These are phyloP conservation scores for Zenarchopterus dispar DNA, from an alignment of 2,797 vertebrate species.

Conservation along the genomic window DNA sequence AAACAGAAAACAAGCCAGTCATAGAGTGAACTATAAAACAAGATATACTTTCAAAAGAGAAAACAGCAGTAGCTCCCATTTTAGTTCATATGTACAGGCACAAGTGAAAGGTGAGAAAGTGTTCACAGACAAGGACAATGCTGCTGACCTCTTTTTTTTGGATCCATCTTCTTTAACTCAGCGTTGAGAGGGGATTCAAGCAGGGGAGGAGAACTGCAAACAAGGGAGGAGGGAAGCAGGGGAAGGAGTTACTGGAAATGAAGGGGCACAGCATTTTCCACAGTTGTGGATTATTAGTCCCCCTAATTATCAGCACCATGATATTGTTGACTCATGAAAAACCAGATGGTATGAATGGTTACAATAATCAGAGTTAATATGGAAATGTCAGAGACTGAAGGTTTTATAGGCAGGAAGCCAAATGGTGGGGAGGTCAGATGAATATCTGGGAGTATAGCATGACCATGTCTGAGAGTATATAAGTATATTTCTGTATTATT, in stretches of 20 bases:
- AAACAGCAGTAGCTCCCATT: slow-evolving; percentile 39
- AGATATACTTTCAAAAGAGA: slow-evolving; percentile 40
- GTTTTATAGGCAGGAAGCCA: slow-evolving; percentile 37
- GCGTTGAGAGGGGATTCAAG: slow-evolving; percentile 83
- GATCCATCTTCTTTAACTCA: slow-evolving; percentile 71
- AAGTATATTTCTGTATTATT: slow-evolving; percentile 7
- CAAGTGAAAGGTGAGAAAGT: slow-evolving; percentile 27
- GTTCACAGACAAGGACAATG: slow-evolving; percentile 13
- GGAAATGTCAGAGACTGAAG: slow-evolving; percentile 58
- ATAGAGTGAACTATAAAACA: slow-evolving; percentile 22
- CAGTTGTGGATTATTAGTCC: slow-evolving; percentile 63
- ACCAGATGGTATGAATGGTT: slow-evolving; percentile 50
- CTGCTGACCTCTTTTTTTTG: slow-evolving; percentile 75
- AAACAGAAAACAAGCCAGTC: not conserved
- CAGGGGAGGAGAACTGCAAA: slow-evolving; percentile 79
- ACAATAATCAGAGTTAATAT: slow-evolving; percentile 55
- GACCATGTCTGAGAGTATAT: not conserved
- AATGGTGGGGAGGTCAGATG: slow-evolving; percentile 31
- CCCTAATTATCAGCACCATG: slow-evolving; percentile 57
- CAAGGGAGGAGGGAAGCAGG: slow-evolving; percentile 31
- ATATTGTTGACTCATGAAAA: slow-evolving; percentile 69
- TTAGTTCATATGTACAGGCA: slow-evolving; percentile 22
- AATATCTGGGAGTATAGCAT: slow-evolving; percentile 21
- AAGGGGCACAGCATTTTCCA: slow-evolving; percentile 72
- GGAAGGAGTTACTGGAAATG: slow-evolving; percentile 66